Base-by-base conservation (phyloP, 2,888 invertebrate species). In the Fragum whitleyi region DNA sequence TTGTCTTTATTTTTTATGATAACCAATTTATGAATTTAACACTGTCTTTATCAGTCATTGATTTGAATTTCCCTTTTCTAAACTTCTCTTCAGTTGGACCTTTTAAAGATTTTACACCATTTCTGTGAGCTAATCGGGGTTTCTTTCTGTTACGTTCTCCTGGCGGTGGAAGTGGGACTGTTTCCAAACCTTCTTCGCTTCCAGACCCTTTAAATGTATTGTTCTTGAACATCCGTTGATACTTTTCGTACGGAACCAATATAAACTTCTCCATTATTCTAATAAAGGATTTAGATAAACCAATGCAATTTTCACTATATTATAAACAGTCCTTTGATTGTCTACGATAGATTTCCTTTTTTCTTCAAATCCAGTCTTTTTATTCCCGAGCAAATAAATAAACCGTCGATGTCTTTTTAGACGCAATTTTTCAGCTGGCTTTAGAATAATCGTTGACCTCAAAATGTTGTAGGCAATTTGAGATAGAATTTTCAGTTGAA, bases 401-500 rank as follows among this genome's bases (percentile, higher is more conserved):
- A 71, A 59, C 5, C 71, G 71, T n/a, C 59, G 19, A 14, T 71
- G 23, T 21, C 71, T 55, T 57, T 71, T 71, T 21, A 71, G 59
- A 3, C 21, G 32, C 7, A 3, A n/a, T 39, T 71, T 71, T 57
- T 71, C 71, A 11, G 36, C 21, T 16, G 71, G 23, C 21, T 32
- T 36, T 21, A 59, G 11, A 7, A 11, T 11, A 28, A 71, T 59
- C 39, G 36, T 71, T 23, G 32, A 55, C 23, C 42, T 23, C n/a
- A 71, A 26, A 36, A 71, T 57, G 39, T 71, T 71, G 42, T 71
- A 42, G 19, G 65, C 68, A 26, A 77, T 72, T 42, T 78, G 67
- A 42, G 55, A 11, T 3, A 79, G n/a, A 1, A 32, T 72, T 81
- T 77, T 73, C 57, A 81, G 26, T 65, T 81, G 81, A 26, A n/a